These are phyloP conservation scores for Oncorhynchus gorbuscha DNA, from an alignment of 2,113 vertebrate species.

Conservation along the genomic window DNA sequence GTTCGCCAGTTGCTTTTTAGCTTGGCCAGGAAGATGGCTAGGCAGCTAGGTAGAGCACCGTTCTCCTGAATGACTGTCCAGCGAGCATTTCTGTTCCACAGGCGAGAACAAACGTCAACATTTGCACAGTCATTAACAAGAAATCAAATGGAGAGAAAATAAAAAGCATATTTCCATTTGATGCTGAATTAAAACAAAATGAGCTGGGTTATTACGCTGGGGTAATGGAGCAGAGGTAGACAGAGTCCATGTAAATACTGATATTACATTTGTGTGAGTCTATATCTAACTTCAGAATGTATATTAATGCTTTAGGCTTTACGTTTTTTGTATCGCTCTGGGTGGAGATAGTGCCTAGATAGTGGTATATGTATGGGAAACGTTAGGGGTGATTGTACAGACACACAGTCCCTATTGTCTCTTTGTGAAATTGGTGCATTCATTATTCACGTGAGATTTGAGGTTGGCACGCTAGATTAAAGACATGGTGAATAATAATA, in stretches of 20 bases:
- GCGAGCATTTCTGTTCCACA: constrained; percentile 55
- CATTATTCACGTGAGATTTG: constrained; percentile 16
- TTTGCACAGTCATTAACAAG: constrained; percentile 65
- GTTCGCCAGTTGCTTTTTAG: constrained; percentile 72
- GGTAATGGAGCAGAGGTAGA: constrained; percentile 29
- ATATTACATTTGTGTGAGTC: constrained; percentile 23
- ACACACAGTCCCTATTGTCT: not conserved
- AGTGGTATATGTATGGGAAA: not conserved
- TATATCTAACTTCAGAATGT: constrained; percentile 32
- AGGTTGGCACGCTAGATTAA: constrained; percentile 28
- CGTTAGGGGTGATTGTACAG: not conserved
- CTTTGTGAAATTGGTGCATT: constrained; percentile 1
- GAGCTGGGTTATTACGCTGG: constrained; percentile 37
- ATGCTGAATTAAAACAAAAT: constrained; percentile 56
- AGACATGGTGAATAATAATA: constrained; percentile 30
- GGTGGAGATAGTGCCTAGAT: not conserved
- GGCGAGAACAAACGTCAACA: constrained; percentile 58
- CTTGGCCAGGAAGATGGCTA: constrained; percentile 55
- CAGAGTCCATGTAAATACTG: constrained; percentile 3
- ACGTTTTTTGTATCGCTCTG: not conserved
- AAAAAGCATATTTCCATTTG: constrained; percentile 55
- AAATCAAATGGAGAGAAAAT: constrained; percentile 50
- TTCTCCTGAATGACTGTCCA: constrained; percentile 59
- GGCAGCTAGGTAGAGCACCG: constrained; percentile 52
- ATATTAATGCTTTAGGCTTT: not conserved